These are phyloP conservation scores for Redunca redunca DNA, from an alignment of 2,113 vertebrate genomes.

Conservation along the genomic window DNA sequence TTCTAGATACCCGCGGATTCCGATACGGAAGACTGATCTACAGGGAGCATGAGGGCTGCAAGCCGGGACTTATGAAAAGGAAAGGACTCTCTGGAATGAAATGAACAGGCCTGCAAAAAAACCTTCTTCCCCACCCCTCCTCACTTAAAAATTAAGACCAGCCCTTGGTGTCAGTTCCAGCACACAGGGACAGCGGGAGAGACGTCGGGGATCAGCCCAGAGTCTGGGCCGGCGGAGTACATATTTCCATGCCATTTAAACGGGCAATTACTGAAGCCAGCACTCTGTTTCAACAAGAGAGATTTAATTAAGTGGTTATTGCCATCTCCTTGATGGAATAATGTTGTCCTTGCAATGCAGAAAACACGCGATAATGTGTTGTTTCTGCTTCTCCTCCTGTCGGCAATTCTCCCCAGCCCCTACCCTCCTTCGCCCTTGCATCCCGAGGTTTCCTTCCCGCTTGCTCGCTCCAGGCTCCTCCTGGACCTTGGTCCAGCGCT, in stretches of 20 bases:
- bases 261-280: background rate
- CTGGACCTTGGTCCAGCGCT: rapidly evolving
- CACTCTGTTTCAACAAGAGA: background rate
- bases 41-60: too few species aligned
- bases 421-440: rapidly evolving
- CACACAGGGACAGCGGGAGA: background rate
- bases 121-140: too few species aligned
- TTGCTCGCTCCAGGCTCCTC: background rate
- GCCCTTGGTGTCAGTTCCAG: background rate
- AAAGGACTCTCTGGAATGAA: background rate
- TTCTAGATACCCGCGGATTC: background rate
- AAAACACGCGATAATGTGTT: background rate
- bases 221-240: background rate
- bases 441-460: background rate
- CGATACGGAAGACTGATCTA: too few species aligned
- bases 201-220: background rate
- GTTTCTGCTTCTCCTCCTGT: background rate
- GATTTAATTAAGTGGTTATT: background rate
- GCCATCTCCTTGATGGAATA: background rate
- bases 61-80: rapidly evolving
- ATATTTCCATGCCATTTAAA: background rate
- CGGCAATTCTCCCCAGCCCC: background rate
- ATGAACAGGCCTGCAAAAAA: background rate
- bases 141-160: background rate
- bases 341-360: conserved; percentile 8